Evolutionary conservation across 2,888 invertebrate species (phyloP), one percentile per base, ranked within the genome.

Genomic region (Melinaea menophilus): DNA sequence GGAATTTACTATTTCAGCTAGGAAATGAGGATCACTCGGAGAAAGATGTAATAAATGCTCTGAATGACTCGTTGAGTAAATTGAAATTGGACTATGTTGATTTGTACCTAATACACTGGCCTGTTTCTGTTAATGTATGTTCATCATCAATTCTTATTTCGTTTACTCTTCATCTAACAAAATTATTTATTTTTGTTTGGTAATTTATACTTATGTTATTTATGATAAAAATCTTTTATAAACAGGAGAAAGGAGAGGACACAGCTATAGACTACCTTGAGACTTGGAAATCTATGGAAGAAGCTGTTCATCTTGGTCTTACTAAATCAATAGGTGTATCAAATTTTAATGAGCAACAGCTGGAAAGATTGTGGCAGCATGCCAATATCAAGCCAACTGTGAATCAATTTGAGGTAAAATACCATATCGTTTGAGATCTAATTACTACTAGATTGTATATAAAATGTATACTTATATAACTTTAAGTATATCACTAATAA

Each of bases 41-140:
- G 11, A 89, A 92, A 0, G 85, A 93, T 60, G 97, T 97, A 0
- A 90, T 93, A 33, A 91, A 92, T 9, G 92, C 94, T 2, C 80
- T 95, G 55, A 92, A 93, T 72, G 91, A 92, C 69, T 94, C 95
- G 4, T 75, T 97, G 22, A 76, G 83, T 0, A 92, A 92, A 68
- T 91, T 97, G 1, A 92, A 93, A 2, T 76, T 96, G 54, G 92
- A 94, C 4, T 97, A 96, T 80, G 85, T 97, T 12, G 96, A 97
- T 79, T 86, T 97, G 12, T 97, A 95, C 76, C 91, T 97, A 5
- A 93, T 97, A 69, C 97, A 97, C 76, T 95, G 96, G 94, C 97
- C 97, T 1, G 88, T 95, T 61, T 95, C 93, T 68, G 77, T 4
- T 79, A 81, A 79, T 90, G 88, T 81, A 9, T 41, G 41, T 41